phyloP scores from a whole-genome alignment of 2,113 vertebrate genomes.

The Procavia capensis region DNA sequence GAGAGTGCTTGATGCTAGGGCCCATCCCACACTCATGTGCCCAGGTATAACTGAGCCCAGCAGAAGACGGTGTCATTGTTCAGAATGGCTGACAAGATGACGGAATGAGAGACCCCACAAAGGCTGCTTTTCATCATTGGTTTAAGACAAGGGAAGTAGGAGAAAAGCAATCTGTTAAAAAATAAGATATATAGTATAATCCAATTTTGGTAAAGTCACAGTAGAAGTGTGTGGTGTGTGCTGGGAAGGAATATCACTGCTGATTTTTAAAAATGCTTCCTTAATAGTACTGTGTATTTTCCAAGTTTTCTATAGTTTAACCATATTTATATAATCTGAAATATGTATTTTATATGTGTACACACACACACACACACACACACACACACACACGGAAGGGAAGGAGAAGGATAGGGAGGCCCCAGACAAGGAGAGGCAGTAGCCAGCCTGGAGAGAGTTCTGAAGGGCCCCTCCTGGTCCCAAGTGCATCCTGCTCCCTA shows the following conservation, averaged over 20 bases:
- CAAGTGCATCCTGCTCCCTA: accelerated
- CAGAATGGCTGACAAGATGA: background rate
- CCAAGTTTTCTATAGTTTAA: slow-evolving; percentile 57
- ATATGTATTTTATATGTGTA: background rate
- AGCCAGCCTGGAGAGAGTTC: background rate
- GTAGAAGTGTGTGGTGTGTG: background rate
- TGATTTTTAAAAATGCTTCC: background rate
- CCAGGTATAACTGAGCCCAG: accelerated
- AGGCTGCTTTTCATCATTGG: background rate
- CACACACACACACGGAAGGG: background rate
- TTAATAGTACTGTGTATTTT: slow-evolving; percentile 37
- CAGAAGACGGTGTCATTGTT: background rate
- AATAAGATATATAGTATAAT: background rate
- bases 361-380: background rate
- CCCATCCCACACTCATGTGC: background rate
- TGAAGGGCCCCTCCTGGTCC: background rate
- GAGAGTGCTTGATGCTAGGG: accelerated
- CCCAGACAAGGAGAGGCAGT: accelerated
- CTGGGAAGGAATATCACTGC: background rate
- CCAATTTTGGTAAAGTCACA: background rate
- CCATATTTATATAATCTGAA: slow-evolving; percentile 49
- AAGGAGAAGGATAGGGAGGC: background rate
- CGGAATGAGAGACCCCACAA: background rate
- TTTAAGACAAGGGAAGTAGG: background rate
- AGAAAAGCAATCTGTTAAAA: background rate